Percentiles rank a stretch among this genome's conserved stretches.
Evolutionary conservation across 2,113 vertebrate genomes (phyloP).

Genomic region (Dasyornis broadbenti): DNA sequence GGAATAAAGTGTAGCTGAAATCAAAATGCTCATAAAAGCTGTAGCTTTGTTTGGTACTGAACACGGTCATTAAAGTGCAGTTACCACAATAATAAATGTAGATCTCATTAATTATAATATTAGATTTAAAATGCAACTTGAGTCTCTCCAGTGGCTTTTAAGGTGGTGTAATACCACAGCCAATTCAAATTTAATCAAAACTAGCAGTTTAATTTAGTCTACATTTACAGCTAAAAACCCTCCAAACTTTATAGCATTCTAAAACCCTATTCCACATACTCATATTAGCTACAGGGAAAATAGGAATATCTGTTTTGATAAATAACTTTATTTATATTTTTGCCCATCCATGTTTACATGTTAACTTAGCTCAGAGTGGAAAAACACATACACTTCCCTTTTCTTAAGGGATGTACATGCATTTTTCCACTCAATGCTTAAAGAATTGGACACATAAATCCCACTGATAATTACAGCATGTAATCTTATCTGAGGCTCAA

Average conservation of each 20-base stretch:
- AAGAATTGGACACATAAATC: constrained; percentile 9
- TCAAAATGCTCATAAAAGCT: neutral
- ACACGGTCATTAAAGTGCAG: constrained; percentile 63
- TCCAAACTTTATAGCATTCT: neutral
- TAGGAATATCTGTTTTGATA: neutral
- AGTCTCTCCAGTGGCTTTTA: constrained; percentile 69
- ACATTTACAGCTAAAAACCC: constrained; percentile 57
- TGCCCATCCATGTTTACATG: neutral
- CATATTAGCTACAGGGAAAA: neutral
- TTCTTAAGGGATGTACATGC: neutral
- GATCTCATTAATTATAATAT: constrained; percentile 73
- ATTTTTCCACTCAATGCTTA: neutral
- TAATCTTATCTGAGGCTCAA: constrained; percentile 26
- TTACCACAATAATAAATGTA: constrained; percentile 71
- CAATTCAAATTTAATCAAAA: constrained; percentile 80
- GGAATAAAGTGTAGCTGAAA: neutral
- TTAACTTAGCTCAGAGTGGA: neutral
- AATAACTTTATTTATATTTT: neutral
- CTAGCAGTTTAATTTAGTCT: constrained; percentile 74
- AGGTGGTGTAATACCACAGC: constrained; percentile 65
- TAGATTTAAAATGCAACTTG: constrained; percentile 70
- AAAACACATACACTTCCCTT: neutral
- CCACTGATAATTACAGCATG: constrained; percentile 8
- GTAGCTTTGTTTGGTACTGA: constrained; percentile 60
- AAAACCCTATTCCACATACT: constrained; percentile 4